These are phyloP conservation scores for Blomia tropicalis DNA, from an alignment of 2,888 invertebrate species.

Conservation along the genomic window DNA sequence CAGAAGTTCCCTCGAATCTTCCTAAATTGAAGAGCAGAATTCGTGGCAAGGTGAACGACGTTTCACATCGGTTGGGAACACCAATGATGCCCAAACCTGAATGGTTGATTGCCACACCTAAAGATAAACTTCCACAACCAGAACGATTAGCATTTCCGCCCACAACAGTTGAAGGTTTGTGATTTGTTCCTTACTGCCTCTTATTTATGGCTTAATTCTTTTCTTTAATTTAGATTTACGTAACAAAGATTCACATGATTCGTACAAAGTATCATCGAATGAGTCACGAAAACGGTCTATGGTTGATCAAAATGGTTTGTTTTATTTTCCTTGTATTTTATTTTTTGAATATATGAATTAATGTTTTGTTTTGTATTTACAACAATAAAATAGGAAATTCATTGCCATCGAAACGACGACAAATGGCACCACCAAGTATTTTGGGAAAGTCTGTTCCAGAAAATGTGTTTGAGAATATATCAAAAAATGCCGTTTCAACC, in stretches of 20 bases:
- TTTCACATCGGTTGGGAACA: constrained; percentile 53
- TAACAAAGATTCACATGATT: constrained; percentile 4
- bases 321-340: background rate
- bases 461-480: constrained; percentile 21
- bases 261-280: background rate
- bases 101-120: constrained; percentile 57
- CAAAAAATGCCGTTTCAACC: constrained; percentile 17
- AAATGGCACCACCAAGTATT: constrained; percentile 25
- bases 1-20: constrained; percentile 19
- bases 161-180: constrained; percentile 42
- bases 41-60: constrained; percentile 51
- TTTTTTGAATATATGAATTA: background rate
- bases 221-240: background rate
- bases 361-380: background rate
- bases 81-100: constrained; percentile 45
- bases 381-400: too few species aligned
- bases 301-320: constrained; percentile 15
- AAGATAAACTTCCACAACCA: constrained; percentile 59
- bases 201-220: constrained; percentile 5
- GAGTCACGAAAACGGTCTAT: constrained; percentile 34
- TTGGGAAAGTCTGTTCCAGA: constrained; percentile 23
- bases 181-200: background rate
- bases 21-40: constrained; percentile 29
- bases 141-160: constrained; percentile 69
- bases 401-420: constrained; percentile 20